A percentile compares a stretch with the other conserved stretches of the same genome.
Conservation (phyloP, 2,888 invertebrate species). For the Ypsolopha scabrella region DNA sequence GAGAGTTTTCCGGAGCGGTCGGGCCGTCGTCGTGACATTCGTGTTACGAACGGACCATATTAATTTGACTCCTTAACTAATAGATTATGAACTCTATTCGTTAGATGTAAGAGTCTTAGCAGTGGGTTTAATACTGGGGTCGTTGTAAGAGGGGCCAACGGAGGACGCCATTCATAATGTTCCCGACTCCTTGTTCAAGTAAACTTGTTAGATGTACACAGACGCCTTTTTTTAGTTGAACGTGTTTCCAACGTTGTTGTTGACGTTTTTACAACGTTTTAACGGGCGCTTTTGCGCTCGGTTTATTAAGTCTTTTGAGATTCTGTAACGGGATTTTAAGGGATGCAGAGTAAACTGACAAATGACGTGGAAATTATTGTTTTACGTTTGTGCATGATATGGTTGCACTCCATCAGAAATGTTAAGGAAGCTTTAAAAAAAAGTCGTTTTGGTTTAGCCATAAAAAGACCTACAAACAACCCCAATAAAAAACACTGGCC, state of each 20-base stretch:
- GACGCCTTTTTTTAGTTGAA: constrained; percentile 11
- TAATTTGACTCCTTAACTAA: too few species aligned
- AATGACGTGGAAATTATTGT: too few species aligned
- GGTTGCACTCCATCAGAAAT: too few species aligned
- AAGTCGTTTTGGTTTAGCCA: background rate
- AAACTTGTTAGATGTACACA: constrained; percentile 37
- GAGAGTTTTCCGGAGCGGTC: constrained; percentile 66
- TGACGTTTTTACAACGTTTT: constrained; percentile 10
- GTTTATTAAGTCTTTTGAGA: background rate
- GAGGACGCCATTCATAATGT: constrained; percentile 60
- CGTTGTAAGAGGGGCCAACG: constrained; percentile 31
- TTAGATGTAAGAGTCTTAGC: too few species aligned
- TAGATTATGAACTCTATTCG: too few species aligned
- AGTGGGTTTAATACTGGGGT: too few species aligned
- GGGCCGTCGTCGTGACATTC: constrained; percentile 66
- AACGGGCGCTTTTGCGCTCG: background rate
- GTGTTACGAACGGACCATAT: constrained; percentile 37
- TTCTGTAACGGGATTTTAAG: too few species aligned
- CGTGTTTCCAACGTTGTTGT: constrained; percentile 12
- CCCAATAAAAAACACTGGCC: background rate
- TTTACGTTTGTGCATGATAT: too few species aligned
- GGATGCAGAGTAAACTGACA: too few species aligned
- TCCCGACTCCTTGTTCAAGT: constrained; percentile 44
- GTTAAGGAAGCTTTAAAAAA: too few species aligned
- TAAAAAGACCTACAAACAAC: background rate